phyloP scores from a whole-genome alignment of 2,113 vertebrate genomes.

The Tyrannus savana region DNA sequence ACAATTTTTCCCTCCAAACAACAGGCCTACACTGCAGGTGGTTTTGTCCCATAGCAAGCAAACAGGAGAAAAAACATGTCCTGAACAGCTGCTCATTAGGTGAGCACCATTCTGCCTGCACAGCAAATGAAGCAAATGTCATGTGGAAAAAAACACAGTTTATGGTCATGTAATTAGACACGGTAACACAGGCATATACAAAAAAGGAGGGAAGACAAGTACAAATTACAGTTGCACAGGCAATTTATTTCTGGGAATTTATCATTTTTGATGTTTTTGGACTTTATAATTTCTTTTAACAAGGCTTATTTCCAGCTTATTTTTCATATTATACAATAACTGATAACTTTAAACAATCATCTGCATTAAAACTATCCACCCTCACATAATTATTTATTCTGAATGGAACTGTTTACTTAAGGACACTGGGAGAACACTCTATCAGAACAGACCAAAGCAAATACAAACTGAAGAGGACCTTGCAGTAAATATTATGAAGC shows the following conservation, averaged over 20 bases:
- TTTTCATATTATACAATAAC: background rate
- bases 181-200: background rate
- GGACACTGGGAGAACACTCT: background rate
- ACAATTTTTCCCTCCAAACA: conserved; percentile 7
- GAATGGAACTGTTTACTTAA: background rate
- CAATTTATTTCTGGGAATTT: conserved; percentile 14
- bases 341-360: background rate
- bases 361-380: background rate
- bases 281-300: background rate
- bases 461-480: background rate
- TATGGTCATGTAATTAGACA: conserved; percentile 12
- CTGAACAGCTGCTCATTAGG: conserved; percentile 55
- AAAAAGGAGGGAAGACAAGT: conserved; percentile 21
- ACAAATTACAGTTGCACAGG: conserved; percentile 23
- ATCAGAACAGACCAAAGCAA: background rate
- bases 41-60: conserved; percentile 1
- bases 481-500: fast-evolving
- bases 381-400: background rate
- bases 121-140: conserved; percentile 27
- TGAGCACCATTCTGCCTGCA: background rate
- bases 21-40: conserved; percentile 7
- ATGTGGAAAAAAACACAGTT: background rate
- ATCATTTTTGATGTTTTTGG: background rate
- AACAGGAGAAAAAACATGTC: background rate
- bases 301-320: background rate